Evolutionary conservation across 2,888 invertebrate species (phyloP).

Genomic region (Hemistola chrysoprasaria): DNA sequence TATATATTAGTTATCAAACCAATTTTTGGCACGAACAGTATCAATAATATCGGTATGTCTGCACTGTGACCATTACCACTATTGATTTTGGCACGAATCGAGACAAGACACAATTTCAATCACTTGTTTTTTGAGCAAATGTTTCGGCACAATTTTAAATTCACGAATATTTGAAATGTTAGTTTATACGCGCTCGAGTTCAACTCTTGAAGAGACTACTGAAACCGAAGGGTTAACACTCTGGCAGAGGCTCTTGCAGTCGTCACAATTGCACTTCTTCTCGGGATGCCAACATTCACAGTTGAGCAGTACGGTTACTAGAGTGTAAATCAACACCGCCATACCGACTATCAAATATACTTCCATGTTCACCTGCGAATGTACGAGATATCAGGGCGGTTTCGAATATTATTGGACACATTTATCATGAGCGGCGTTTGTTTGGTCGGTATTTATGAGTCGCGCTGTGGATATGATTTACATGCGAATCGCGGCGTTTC

Average conservation of each 20-base stretch:
- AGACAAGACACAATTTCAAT: conserved; percentile 9
- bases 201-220: conserved; percentile 62
- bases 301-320: conserved; percentile 55
- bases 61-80: conserved; percentile 8
- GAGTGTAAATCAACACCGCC: conserved; percentile 64
- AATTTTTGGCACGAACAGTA: conserved; percentile 19
- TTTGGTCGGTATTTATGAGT: conserved; percentile 34
- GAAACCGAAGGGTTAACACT: conserved; percentile 36
- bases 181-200: conserved; percentile 38
- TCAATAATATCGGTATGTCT: conserved; percentile 9
- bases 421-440: conserved; percentile 56
- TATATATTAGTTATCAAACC: conserved; percentile 5
- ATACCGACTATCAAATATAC: conserved; percentile 67
- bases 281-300: conserved; percentile 61
- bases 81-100: conserved; percentile 19
- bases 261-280: conserved; percentile 66
- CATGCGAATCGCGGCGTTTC: conserved; percentile 39
- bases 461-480: conserved; percentile 45
- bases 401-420: conserved; percentile 29
- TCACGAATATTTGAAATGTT: too few relatives aligned
- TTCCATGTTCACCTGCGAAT: conserved; percentile 55
- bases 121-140: conserved; percentile 10
- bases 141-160: conserved; percentile 13
- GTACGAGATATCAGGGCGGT: conserved; percentile 38
- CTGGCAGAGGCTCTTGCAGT: conserved; percentile 57